Evolutionary conservation across 2,113 vertebrate genomes (phyloP).

Genomic region (Geococcyx californianus): DNA sequence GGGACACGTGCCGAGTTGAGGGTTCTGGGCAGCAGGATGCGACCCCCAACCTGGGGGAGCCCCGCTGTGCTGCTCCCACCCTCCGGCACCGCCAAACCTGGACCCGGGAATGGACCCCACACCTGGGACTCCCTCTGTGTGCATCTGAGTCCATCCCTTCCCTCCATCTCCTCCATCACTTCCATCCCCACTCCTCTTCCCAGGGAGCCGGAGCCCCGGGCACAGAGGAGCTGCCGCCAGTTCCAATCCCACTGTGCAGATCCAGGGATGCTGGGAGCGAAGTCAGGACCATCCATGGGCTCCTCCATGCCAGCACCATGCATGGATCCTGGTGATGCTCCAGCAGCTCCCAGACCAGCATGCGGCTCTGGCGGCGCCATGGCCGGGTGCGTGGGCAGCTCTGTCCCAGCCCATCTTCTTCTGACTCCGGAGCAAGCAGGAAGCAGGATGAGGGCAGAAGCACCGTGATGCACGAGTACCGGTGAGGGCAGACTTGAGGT

Average conservation of each 20-base stretch:
- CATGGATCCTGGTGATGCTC: neutral
- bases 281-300: neutral
- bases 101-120: fast-evolving
- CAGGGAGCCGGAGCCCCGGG: fast-evolving
- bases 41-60: fast-evolving
- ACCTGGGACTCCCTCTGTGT: neutral
- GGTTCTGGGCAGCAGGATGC: neutral
- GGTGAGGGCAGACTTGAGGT: neutral
- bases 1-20: fast-evolving
- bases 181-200: neutral
- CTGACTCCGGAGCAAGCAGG: too few relatives aligned
- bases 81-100: neutral
- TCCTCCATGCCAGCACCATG: fast-evolving
- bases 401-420: neutral
- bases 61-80: fast-evolving
- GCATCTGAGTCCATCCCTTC: neutral
- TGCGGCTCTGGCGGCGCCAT: too few relatives aligned
- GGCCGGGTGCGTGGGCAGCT: neutral
- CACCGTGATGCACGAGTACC: neutral
- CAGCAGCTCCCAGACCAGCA: too few relatives aligned
- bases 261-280: too few relatives aligned
- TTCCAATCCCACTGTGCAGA: too few relatives aligned
- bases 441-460: neutral
- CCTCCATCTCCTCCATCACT: neutral
- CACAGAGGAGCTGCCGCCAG: neutral